Base-by-base conservation (phyloP, 2,113 vertebrate species). In the Nibea coibor region DNA sequence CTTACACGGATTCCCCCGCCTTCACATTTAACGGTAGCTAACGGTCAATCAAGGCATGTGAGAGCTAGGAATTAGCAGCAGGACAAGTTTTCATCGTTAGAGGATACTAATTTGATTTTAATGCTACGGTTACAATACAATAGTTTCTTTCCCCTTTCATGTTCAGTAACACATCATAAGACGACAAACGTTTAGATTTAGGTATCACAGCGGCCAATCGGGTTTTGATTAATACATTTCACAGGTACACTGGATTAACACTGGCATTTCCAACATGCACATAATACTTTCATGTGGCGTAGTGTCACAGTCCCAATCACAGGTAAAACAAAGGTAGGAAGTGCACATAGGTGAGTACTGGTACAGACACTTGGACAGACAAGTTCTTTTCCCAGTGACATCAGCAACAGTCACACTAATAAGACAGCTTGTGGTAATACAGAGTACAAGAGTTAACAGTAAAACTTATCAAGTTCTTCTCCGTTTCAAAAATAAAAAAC, bases 71-170 rank as follows among this genome's bases (percentile, higher is more conserved):
- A 94, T 93, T 93, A 92, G 87, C 84, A 93, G 87, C 87, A 92
- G 88, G 90, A 95, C 94, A 94, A 91, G 80, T 75, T 90, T 94
- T 83, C 82, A 70, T 89, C 50, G 78, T 88, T 88, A 80, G 81
- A 79, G 74, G 88, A 87, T 57, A 89, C 91, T 92, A 91, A 87
- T 81, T 81, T 31, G 81, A 85, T 90, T 96, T 95, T 95, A 95
- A 96, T 95, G 84, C 92, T 94, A 91, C 39, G 75, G 74, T 92
- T 93, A 92, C 90, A 94, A 86, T 91, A 95, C 94, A 95, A 58
- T 80, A 42, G 75, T 76, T 84, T 73, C 20, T 57, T 78, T 62
- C 45, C 61, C 72, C 83, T 84, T 79, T 90, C 68, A 82, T 45
- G 76, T 79, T 80, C 53, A 75, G 78, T 74, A 87, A 91, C 87